Evolutionary conservation across 2,113 vertebrate genomes (phyloP).

Genomic region (Elanus axillaris): DNA sequence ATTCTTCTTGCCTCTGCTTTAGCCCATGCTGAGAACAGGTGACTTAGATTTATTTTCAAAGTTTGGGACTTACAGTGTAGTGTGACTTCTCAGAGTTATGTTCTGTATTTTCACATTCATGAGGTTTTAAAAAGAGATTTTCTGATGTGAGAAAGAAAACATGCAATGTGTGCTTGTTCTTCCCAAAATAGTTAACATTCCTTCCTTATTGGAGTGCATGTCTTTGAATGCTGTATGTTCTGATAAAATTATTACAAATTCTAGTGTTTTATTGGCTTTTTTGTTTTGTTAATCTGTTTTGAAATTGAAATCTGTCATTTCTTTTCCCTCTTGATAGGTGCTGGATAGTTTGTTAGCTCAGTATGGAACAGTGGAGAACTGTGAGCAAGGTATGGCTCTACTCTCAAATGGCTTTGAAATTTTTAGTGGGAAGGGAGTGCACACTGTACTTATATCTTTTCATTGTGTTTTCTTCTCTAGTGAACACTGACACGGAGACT

Average conservation of each 20-base stretch:
- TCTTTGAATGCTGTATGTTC: neutral
- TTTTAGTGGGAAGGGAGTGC: neutral
- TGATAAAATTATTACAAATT: neutral
- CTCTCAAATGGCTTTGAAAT: conserved; percentile 22
- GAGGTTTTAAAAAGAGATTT: neutral
- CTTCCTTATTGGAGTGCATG: neutral
- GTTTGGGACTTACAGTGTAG: neutral
- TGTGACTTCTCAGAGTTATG: neutral
- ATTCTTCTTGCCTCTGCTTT: neutral
- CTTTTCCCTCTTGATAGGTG: conserved; percentile 71
- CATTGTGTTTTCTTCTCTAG: conserved; percentile 67
- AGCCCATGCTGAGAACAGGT: neutral
- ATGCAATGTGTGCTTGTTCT: neutral
- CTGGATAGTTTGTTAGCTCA: conserved; percentile 88
- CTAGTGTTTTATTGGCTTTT: neutral
- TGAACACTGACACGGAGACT: conserved; percentile 98
- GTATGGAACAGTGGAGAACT: conserved; percentile 89
- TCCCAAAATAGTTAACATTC: neutral
- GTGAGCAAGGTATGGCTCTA: conserved; percentile 84
- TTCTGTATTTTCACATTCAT: neutral
- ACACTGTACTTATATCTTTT: conserved; percentile 24
- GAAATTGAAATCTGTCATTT: conserved; percentile 54
- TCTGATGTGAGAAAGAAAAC: neutral
- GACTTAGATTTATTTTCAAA: neutral
- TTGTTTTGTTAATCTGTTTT: neutral